A percentile compares a stretch with the other conserved stretches of the same genome.
These are phyloP conservation scores for Orchestia grillus DNA, from an alignment of 1,140 invertebrate genomes.

Conservation along the genomic window DNA sequence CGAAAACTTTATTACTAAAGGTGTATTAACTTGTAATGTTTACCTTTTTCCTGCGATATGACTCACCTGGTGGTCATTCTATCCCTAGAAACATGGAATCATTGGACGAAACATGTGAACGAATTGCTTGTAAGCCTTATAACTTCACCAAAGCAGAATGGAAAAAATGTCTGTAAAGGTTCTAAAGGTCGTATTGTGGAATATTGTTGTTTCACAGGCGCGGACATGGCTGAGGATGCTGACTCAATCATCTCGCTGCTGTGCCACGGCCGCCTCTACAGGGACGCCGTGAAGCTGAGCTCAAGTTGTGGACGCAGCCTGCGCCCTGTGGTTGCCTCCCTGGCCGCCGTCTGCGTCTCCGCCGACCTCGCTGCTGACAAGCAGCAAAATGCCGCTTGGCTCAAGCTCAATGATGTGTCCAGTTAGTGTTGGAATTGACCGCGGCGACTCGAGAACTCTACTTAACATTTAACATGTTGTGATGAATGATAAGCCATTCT, in stretches of 20 bases:
- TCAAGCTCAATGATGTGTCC: slow-evolving; percentile 58
- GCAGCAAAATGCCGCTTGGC: not conserved
- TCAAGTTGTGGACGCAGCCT: slow-evolving; percentile 59
- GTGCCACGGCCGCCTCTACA: slow-evolving; percentile 65
- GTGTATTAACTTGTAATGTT: not conserved
- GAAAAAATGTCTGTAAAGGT: not conserved
- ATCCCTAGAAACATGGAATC: no score
- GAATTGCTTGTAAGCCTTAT: no score
- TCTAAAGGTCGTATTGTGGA: not conserved
- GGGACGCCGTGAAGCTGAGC: slow-evolving; percentile 62
- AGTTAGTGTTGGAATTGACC: no score
- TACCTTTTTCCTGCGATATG: no score
- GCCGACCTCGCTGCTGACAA: slow-evolving; percentile 34
- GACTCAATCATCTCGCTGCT: slow-evolving; percentile 58
- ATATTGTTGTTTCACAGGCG: not conserved
- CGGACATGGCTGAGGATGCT: not conserved
- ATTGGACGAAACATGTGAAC: no score
- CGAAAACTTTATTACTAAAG: not conserved
- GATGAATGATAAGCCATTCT: no score
- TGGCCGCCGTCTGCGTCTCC: slow-evolving; percentile 62
- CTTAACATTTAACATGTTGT: not conserved
- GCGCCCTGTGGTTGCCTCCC: slow-evolving; percentile 58
- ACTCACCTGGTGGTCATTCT: no score
- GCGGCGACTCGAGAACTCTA: no score
- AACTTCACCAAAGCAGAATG: no score